A percentile compares a stretch with the other conserved stretches of the same genome.
These are phyloP conservation scores for Goniozus legneri DNA, from an alignment of 1,140 invertebrate species.

Conservation along the genomic window DNA sequence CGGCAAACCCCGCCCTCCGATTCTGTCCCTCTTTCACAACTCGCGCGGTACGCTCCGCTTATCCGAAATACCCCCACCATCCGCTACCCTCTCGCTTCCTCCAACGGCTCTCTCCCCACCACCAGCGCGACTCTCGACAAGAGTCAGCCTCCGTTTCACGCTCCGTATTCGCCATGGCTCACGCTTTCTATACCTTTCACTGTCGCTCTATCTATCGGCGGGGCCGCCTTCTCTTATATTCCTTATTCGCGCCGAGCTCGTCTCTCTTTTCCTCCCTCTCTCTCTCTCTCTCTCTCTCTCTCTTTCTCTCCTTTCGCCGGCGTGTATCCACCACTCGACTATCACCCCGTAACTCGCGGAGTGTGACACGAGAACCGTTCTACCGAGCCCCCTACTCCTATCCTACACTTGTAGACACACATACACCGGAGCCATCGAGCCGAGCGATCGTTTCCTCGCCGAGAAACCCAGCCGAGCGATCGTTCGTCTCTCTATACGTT, in stretches of 20 bases:
- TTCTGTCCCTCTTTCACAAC: slow-evolving; percentile 12
- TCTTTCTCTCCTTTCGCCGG: not conserved
- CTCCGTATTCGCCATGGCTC: slow-evolving; percentile 3
- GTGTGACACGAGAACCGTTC: not conserved
- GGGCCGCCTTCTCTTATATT: not conserved
- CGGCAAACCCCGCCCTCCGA: slow-evolving; percentile 18
- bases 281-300: not conserved
- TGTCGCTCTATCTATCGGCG: not conserved
- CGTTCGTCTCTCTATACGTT: not conserved
- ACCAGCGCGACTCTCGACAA: not conserved
- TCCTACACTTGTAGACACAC: not conserved
- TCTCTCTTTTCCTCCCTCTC: slow-evolving; percentile 8
- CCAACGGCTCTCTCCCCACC: not conserved
- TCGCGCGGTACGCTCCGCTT: slow-evolving; percentile 12
- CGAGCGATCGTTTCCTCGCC: slow-evolving; percentile 28
- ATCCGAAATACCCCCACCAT: slow-evolving; percentile 24
- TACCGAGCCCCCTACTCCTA: not conserved
- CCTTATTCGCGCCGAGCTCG: slow-evolving; percentile 24
- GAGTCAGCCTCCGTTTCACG: not conserved
- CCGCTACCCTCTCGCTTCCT: slow-evolving; percentile 18
- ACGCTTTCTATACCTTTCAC: slow-evolving; percentile 6
- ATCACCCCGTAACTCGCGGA: not conserved
- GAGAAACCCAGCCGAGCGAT: slow-evolving; percentile 16
- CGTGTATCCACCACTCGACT: slow-evolving; percentile 2
- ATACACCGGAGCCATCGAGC: slow-evolving; percentile 24